A percentile compares a stretch with the other conserved stretches of the same genome.
These are phyloP conservation scores for Ernsta delagoae DNA, from an alignment of 2,888 invertebrate species.

Conservation along the genomic window DNA sequence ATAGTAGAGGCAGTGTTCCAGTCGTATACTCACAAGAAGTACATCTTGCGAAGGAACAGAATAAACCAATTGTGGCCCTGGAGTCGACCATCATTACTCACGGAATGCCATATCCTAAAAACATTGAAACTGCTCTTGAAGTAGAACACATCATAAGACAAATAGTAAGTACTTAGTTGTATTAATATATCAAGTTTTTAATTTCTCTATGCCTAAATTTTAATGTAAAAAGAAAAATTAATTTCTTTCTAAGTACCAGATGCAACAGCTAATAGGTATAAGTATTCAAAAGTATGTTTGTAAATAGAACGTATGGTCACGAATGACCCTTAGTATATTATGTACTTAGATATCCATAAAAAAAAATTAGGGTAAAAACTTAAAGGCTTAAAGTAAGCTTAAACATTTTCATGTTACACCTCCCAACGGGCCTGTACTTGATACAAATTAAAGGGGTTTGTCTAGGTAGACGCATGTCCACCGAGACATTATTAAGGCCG, in stretches of 20 bases:
- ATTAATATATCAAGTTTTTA: not conserved
- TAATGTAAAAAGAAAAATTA: not conserved
- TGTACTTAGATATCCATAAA: not conserved
- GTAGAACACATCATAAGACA: slow-evolving; percentile 92
- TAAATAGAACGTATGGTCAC: no score
- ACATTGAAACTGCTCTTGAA: slow-evolving; percentile 92
- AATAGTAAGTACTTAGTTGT: slow-evolving; percentile 77
- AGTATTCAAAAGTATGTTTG: no score
- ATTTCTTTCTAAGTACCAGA: not conserved
- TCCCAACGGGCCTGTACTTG: not conserved
- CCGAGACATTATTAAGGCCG: not conserved
- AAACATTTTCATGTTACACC: not conserved
- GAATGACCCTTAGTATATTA: not conserved
- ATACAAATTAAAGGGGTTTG: not conserved
- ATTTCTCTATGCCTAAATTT: no score
- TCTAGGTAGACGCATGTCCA: not conserved
- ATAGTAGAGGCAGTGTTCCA: slow-evolving; percentile 46
- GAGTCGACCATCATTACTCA: slow-evolving; percentile 99
- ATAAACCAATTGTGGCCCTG: slow-evolving; percentile 94
- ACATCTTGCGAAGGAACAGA: slow-evolving; percentile 84
- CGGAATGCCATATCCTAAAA: slow-evolving; percentile 98
- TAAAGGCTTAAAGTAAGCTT: not conserved
- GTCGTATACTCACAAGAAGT: slow-evolving; percentile 87
- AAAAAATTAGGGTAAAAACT: not conserved
- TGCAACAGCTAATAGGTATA: no score